Evolutionary conservation across 2,113 vertebrate species (phyloP), one percentile per base, ranked within the genome.

Genomic region (Pipra filicauda): DNA sequence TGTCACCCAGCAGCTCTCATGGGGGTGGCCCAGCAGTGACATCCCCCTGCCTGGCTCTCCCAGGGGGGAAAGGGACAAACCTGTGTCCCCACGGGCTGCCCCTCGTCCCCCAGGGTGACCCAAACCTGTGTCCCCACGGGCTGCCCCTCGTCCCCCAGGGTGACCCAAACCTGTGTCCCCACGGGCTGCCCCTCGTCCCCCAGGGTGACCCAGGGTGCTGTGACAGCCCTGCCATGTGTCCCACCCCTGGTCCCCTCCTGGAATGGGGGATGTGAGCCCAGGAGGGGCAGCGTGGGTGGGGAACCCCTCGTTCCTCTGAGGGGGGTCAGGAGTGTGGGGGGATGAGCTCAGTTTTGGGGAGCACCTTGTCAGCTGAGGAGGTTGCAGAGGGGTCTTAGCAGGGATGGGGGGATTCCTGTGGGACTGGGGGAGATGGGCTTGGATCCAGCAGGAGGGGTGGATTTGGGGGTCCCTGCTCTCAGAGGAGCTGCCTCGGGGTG

Each of bases 401-500:
- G 65, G 8, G 65, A 15, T 59, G 57, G 67, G 26, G 49, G 51
- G 44, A 44, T 37, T 55, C 16, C 10, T 59, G 15, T 33, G 51
- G 30, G 39, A 22, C 15, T 66, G 12, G 18, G 13, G 27, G 39
- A 39, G 39, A 15, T 22, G 21, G 15, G 16, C 31, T 72, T 8
- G 8, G 48, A 59, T n/a, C 48, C 51, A 37, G 9, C 57, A 26
- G 52, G 43, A n/a, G 1, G 3, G n/a, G 58, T 55, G 78, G 54
- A 12, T 65, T 0, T 51, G 52, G 59, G 71, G 22, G 16, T 31
- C 12, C 28, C 15, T 55, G 54, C 35, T 65, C 31, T 30, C 39
- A 31, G 43, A 37, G 17, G 30, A 43, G 37, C 62, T 37, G 39
- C 46, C 44, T 78, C 0, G 0, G 35, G 15, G 55, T 3, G 12